These are phyloP conservation scores for Paradisaea rubra DNA, from an alignment of 2,113 vertebrate species.

Conservation along the genomic window DNA sequence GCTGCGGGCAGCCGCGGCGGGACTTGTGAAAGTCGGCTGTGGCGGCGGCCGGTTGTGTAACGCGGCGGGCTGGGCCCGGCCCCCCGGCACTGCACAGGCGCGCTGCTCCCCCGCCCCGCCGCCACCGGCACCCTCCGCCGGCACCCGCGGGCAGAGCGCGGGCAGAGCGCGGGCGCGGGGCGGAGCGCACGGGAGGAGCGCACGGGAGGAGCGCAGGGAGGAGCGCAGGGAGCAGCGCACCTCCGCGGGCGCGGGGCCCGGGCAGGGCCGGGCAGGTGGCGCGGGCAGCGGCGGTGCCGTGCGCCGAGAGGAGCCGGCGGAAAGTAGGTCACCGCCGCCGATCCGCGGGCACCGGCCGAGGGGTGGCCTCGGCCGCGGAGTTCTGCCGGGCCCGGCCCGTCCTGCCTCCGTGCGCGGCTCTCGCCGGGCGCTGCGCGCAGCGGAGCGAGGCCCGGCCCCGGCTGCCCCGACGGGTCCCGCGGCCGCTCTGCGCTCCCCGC, in stretches of 20 bases:
- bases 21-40: conserved; percentile 18
- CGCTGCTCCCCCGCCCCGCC: background rate
- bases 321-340: conserved; percentile 81
- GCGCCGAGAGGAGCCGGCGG: background rate
- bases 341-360: conserved; percentile 61
- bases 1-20: background rate
- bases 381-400: background rate
- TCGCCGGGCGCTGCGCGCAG: background rate
- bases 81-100: conserved; percentile 31
- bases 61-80: conserved; percentile 26
- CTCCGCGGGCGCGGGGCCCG: background rate
- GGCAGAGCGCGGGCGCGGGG: background rate
- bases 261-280: background rate
- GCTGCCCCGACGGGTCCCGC: background rate
- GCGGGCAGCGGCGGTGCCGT: background rate
- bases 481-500: background rate
- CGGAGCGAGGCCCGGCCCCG: background rate
- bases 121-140: background rate
- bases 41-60: conserved; percentile 59
- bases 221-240: background rate
- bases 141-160: background rate
- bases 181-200: background rate
- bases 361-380: background rate
- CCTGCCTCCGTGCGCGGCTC: too few species aligned
- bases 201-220: too few species aligned